These are phyloP conservation scores for Corbicula japonica DNA, from an alignment of 2,888 invertebrate species.

Conservation along the genomic window DNA sequence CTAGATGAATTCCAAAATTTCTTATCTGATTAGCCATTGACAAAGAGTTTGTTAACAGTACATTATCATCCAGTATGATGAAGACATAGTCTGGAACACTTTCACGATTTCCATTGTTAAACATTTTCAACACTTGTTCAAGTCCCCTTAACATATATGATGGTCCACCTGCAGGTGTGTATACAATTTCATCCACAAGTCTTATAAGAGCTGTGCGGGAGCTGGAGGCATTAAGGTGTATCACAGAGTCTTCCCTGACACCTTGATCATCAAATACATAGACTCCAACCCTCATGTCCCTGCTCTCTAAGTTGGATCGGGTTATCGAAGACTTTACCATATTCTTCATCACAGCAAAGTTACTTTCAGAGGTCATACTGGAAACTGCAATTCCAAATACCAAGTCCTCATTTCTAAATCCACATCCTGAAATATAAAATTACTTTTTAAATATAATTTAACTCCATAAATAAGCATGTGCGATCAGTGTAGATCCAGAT, in stretches of 20 bases:
- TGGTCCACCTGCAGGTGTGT: neutral
- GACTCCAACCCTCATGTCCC: conserved; percentile 19
- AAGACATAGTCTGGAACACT: conserved; percentile 11
- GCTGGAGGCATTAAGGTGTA: conserved; percentile 9
- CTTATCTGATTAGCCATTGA: neutral
- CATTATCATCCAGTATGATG: conserved; percentile 10
- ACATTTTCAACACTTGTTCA: conserved; percentile 5
- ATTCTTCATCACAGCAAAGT: conserved; percentile 21
- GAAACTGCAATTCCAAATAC: conserved; percentile 28
- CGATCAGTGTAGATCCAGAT: neutral
- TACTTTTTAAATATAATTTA: neutral
- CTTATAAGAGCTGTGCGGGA: neutral
- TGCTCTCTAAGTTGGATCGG: conserved; percentile 1
- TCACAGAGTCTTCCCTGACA: neutral
- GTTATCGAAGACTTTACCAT: neutral
- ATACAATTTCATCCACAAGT: conserved; percentile 11
- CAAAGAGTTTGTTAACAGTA: neutral
- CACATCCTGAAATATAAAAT: conserved; percentile 22
- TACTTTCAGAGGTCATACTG: neutral
- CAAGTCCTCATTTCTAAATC: conserved; percentile 17
- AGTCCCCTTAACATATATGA: conserved; percentile 10
- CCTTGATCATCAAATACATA: conserved; percentile 6
- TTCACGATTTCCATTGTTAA: conserved; percentile 6
- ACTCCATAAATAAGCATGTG: neutral
- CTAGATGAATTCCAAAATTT: neutral